Evolutionary conservation across 2,113 vertebrate genomes (phyloP).

Genomic region (Boleophthalmus pectinirostris): DNA sequence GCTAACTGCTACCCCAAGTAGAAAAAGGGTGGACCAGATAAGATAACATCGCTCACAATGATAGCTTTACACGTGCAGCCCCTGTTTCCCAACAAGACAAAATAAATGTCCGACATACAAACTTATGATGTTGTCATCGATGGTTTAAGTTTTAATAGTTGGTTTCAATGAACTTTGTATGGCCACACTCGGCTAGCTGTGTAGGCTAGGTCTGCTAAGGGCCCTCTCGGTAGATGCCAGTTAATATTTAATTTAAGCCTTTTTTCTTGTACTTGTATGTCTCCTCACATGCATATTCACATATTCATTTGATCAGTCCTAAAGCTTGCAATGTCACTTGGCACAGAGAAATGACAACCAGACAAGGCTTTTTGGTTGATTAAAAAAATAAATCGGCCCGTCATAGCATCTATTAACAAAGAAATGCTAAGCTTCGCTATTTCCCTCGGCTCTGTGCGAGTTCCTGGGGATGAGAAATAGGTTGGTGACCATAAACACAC

Average conservation of each 20-base stretch:
- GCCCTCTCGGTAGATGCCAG: conserved; percentile 9
- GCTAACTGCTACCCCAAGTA: conserved; percentile 9
- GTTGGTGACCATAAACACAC: neutral
- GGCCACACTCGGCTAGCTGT: conserved; percentile 43
- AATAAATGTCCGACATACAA: neutral
- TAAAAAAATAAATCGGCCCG: conserved; percentile 4
- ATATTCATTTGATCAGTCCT: neutral
- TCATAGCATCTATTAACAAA: conserved; percentile 52
- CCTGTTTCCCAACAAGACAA: fast-evolving
- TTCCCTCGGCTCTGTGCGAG: neutral
- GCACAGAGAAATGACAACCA: neutral
- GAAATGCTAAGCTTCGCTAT: conserved; percentile 39
- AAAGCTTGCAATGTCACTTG: neutral
- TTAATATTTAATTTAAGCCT: conserved; percentile 1
- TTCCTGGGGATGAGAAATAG: neutral
- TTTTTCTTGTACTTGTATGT: neutral
- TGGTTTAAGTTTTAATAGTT: conserved; percentile 5
- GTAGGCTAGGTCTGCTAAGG: conserved; percentile 45
- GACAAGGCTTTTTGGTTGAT: neutral
- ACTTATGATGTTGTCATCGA: neutral
- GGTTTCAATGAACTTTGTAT: conserved; percentile 37
- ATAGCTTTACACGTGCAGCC: neutral
- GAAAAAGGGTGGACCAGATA: conserved; percentile 12
- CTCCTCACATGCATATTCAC: fast-evolving
- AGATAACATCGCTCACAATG: neutral